Evolutionary conservation across 23 tunicate species (phyloP).

Genomic region (Ciona savignyi): DNA sequence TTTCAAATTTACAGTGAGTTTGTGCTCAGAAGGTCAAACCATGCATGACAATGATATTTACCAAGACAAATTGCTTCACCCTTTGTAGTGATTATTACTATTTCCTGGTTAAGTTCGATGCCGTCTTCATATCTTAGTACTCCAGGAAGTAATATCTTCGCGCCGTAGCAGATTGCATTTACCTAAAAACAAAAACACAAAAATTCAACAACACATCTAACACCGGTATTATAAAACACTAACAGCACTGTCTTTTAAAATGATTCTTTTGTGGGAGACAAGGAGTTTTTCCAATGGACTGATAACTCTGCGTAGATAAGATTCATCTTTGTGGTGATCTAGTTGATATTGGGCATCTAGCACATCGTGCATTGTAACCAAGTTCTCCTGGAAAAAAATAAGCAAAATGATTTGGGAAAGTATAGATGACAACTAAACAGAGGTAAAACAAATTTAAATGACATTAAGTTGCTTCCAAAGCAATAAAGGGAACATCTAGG

Average conservation of each 20-base stretch:
- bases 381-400: conserved; percentile 30
- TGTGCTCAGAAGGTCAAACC: not conserved
- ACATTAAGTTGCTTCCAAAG: too few species aligned
- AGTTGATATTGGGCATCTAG: conserved; percentile 93
- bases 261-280: conserved; percentile 84
- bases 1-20: not conserved
- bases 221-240: too few species aligned
- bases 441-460: too few species aligned
- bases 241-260: conserved; percentile 95
- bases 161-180: conserved; percentile 97
- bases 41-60: conserved; percentile 2
- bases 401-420: not conserved
- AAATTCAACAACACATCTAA: too few species aligned
- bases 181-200: too few species aligned
- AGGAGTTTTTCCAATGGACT: conserved; percentile 89
- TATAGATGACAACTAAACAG: not conserved
- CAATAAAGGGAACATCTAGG: too few species aligned
- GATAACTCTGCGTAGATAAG: conserved; percentile 78
- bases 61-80: conserved; percentile 98
- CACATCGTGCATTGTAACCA: conserved; percentile 97
- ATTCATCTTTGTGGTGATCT: conserved; percentile 90
- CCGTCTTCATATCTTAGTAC: conserved; percentile 95
- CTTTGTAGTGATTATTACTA: conserved; percentile 92
- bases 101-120: conserved; percentile 90
- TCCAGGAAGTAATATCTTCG: conserved; percentile 97